Evolutionary conservation across 2,113 vertebrate species (phyloP), one percentile per base, ranked within the genome.

Genomic region (Oreochromis niloticus): DNA sequence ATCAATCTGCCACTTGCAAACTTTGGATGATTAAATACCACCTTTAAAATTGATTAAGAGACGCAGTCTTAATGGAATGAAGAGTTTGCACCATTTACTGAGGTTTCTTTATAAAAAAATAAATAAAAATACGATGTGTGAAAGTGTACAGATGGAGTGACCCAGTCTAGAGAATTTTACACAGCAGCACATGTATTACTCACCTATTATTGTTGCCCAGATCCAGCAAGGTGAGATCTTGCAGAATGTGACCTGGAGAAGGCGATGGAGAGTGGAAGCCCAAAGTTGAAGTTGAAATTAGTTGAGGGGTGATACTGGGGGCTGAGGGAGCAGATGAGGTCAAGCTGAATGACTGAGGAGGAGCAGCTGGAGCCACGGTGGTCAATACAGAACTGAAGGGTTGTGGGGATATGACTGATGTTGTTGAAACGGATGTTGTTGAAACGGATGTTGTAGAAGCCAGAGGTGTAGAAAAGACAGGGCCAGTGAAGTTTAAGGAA

Each of bases 161-260:
- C 14, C 13, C 48, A 68, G n/a, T 41, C 46, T 68, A 71, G 6
- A 13, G 19, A 59, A 2, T 32, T 63, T 84, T 24, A 81, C 9
- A 5, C 7, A 4, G 6, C 10, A 6, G 2, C 6, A 22, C 1
- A 9, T 43, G 13, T 17, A 52, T 50, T 43, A 88, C 92, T 93
- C 80, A 95, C 96, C 55, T 93, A 88, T 92, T 89, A 36, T 88
- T 81, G 81, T 88, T 90, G 36, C 87, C 89, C 50, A 96, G 88
- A 89, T 96, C 95, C 86, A 96, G 87, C 88, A 96, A 75, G 24
- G 90, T 63, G 3, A 96, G 88, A 78, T 96, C 95, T 81, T 95
- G 93, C 19, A 92, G 82, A 71, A 71, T 91, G 83, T 93, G 80
- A 86, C 17, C 83, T 22, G 93, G 61, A 27, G 91, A 87, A 80